Evolutionary conservation across 35 echinoderm and acorn worm genomes (phyloP), one percentile per base, ranked within the genome.

Genomic region (Anneissia japonica): DNA sequence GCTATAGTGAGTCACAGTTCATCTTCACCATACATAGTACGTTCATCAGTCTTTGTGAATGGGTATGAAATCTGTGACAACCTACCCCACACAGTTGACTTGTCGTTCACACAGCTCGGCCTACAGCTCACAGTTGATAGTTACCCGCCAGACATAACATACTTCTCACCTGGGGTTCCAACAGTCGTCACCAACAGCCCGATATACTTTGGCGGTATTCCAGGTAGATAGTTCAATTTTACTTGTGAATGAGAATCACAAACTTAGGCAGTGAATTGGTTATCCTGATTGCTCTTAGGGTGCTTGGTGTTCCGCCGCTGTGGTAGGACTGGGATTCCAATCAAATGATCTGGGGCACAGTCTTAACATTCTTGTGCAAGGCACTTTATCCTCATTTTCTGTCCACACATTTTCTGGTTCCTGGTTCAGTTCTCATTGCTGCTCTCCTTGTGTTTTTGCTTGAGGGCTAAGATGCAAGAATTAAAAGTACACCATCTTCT

Each of bases 151-250:
- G 90, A 85, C 33, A 80, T 64, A 19, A 76, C 74, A 31, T 32
- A 34, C 9, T 87, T 92, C 46, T 30, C 75, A 19, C 77, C 83
- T 36, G 56, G 72, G 19, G 11, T 34, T 11, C 86, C 38, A 31
- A 74, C 37, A 13, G 31, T 37, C 26, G 73, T 38, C 43, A 84
- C 35, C 35, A 79, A 84, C 34, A 46, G 31, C 19, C 91, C 88
- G 12, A 41, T 97, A 32, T 93, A 86, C 38, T 74, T 93, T 89
- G 95, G 91, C 75, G 94, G 94, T 35, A 81, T 97, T 41, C 81
- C 79, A 81, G 85, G 94, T 97, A 82, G n/a, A n/a, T n/a, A n/a
- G n/a, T n/a, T n/a, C n/a, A n/a, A n/a, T n/a, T n/a, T n/a, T n/a
- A n/a, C n/a, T 74, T 39, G 23, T 0, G 16, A 0, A 76, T 12